These are phyloP conservation scores for Tinamus major DNA, from an alignment of 2,797 vertebrate species.

Conservation along the genomic window DNA sequence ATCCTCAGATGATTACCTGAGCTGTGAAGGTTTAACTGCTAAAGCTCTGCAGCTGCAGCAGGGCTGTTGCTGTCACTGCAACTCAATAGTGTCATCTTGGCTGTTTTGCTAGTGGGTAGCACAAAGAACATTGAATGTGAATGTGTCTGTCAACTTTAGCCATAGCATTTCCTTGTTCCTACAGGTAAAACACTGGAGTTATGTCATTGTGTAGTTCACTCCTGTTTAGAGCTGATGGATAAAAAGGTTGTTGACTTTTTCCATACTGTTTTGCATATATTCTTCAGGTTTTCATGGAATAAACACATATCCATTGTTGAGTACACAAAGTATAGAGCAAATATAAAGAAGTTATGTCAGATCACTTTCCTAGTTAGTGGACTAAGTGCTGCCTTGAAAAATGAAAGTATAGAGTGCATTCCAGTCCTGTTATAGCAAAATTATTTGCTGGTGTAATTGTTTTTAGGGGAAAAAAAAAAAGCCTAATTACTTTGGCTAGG, in stretches of 20 bases:
- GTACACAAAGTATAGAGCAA: constrained; percentile 18
- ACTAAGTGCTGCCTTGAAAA: constrained; percentile 29
- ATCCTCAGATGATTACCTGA: constrained; percentile 25
- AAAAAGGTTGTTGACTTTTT: constrained; percentile 38
- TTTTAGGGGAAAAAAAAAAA: background rate
- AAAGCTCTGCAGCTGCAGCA: background rate
- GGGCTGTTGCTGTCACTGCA: background rate
- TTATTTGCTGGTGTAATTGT: constrained; percentile 9
- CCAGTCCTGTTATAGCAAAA: constrained; percentile 6
- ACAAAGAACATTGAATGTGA: constrained; percentile 78
- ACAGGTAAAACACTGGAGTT: constrained; percentile 80
- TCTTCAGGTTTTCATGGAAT: constrained; percentile 34
- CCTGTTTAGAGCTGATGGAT: constrained; percentile 45
- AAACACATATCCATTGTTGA: constrained; percentile 46
- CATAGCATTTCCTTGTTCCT: constrained; percentile 64
- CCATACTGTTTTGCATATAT: constrained; percentile 46
- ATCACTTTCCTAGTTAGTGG: constrained; percentile 45
- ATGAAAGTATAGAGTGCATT: background rate
- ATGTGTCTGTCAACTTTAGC: constrained; percentile 69
- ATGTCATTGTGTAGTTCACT: constrained; percentile 51
- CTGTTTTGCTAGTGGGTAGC: constrained; percentile 48
- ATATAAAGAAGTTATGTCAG: constrained; percentile 10
- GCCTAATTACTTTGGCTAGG: background rate
- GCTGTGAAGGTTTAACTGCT: constrained; percentile 29
- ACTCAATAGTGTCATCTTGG: constrained; percentile 6